Evolutionary conservation across 1,140 invertebrate species (phyloP).

Genomic region (Apolygus lucorum): DNA sequence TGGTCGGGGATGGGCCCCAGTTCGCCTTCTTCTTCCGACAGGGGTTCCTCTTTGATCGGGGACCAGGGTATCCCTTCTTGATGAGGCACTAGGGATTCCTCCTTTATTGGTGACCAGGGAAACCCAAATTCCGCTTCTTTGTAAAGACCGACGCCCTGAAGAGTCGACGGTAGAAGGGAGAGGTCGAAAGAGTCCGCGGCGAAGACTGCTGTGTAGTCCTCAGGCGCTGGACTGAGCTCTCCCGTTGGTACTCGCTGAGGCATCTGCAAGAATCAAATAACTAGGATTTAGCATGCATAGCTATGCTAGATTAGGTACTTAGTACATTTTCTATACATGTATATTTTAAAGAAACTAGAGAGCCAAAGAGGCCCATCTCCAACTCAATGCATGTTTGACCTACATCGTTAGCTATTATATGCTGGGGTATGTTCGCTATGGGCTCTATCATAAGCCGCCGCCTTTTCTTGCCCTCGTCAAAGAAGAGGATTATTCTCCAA

Average conservation of each 20-base stretch:
- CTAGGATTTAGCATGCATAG: too few species aligned
- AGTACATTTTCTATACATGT: too few species aligned
- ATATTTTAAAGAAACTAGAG: too few species aligned
- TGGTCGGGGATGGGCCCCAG: slow-evolving; percentile 40
- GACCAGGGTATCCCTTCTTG: not conserved
- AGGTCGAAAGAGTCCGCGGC: slow-evolving; percentile 61
- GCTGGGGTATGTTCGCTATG: too few species aligned
- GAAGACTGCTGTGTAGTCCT: slow-evolving; percentile 51
- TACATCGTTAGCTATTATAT: too few species aligned
- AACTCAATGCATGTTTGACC: too few species aligned
- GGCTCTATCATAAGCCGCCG: too few species aligned
- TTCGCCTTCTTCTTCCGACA: slow-evolving; percentile 31
- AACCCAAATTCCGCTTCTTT: slow-evolving; percentile 28
- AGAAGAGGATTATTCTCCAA: too few species aligned
- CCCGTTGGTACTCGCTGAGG: slow-evolving; percentile 65
- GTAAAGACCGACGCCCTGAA: too few species aligned
- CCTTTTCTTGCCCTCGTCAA: too few species aligned
- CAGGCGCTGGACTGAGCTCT: slow-evolving; percentile 55
- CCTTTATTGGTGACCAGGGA: not conserved
- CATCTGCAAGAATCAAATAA: slow-evolving; percentile 66
- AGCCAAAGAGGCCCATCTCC: too few species aligned
- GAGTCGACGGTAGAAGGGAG: slow-evolving; percentile 56
- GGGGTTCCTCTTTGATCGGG: slow-evolving; percentile 30
- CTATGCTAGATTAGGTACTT: too few species aligned
- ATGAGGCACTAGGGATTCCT: not conserved